Percentiles rank a stretch among this genome's conserved stretches.
phyloP scores from a whole-genome alignment of 1,140 invertebrate genomes.

The Drosophila nannoptera region DNA sequence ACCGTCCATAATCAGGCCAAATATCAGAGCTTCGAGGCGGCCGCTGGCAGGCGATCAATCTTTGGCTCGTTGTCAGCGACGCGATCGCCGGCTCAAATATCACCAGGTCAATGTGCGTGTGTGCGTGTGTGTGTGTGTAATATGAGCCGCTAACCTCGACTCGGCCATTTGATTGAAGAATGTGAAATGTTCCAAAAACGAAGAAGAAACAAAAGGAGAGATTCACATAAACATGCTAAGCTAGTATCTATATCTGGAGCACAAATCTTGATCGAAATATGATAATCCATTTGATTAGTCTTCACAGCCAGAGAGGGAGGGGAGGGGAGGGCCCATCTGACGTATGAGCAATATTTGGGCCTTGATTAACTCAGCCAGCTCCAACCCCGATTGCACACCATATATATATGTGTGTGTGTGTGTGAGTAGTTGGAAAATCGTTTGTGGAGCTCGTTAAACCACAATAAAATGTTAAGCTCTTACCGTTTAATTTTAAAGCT shows the following conservation, averaged over 20 bases:
- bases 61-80: constrained; percentile 26
- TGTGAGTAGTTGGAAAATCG: constrained; percentile 24
- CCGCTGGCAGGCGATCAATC: constrained; percentile 23
- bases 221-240: neutral
- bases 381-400: no score
- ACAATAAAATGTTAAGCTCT: constrained; percentile 56
- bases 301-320: no score
- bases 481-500: constrained; percentile 61
- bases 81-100: constrained; percentile 32
- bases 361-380: no score
- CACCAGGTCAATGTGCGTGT: constrained; percentile 7
- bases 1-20: constrained; percentile 43
- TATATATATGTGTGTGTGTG: no score
- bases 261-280: neutral
- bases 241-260: no score
- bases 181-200: neutral
- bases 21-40: constrained; percentile 34
- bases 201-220: no score
- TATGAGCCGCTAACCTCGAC: neutral
- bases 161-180: constrained; percentile 18
- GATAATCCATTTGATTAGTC: no score
- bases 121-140: no score
- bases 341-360: no score
- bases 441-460: constrained; percentile 42
- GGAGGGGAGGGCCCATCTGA: no score